Evolutionary conservation across 2,113 vertebrate species (phyloP), one percentile per base, ranked within the genome.

Genomic region (Prietella phreatophila): DNA sequence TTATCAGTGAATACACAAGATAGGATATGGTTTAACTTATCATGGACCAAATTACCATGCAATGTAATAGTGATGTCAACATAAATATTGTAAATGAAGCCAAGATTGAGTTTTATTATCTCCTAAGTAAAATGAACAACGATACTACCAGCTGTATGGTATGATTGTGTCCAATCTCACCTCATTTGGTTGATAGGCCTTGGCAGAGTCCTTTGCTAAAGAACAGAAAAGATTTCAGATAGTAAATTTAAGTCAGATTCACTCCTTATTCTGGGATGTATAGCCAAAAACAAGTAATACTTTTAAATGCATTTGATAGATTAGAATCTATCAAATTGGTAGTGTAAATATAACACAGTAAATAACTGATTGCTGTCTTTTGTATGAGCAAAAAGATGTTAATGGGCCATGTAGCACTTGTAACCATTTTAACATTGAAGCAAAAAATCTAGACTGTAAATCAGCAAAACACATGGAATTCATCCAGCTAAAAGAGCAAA

Each of bases 401-500:
- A 89, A 88, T 25, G 36, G n/a, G 11, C 15, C 30, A 67, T 67
- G 55, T 50, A 63, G n/a, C 33, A 84, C 53, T 81, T 86, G 63
- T 56, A 60, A 58, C 4, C 25, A 2, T 53, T 71, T 61, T 60
- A 55, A 47, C 73, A 76, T 50, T 0, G 15, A 42, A 76, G 42
- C 73, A 76, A 76, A 50, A 76, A 22, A 76, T 50, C 22, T n/a
- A 27, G 42, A 25, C 13, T 27, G 25, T 76, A 76, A 76, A 76
- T 76, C 73, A 76, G 73, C 0, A 4, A 50, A 47, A 76, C 39
- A 76, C 25, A 76, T 76, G 39, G 73, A 76, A 75, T 39, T 75
- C 39, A 42, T 75, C 71, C 71, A 75, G 71, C 22, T 42, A 75
- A 75, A 36, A 25, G 36, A 75, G 22, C 25, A 0, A 25, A 75